phyloP scores from a whole-genome alignment of 2,888 invertebrate genomes.

The Aphidius colemani region DNA sequence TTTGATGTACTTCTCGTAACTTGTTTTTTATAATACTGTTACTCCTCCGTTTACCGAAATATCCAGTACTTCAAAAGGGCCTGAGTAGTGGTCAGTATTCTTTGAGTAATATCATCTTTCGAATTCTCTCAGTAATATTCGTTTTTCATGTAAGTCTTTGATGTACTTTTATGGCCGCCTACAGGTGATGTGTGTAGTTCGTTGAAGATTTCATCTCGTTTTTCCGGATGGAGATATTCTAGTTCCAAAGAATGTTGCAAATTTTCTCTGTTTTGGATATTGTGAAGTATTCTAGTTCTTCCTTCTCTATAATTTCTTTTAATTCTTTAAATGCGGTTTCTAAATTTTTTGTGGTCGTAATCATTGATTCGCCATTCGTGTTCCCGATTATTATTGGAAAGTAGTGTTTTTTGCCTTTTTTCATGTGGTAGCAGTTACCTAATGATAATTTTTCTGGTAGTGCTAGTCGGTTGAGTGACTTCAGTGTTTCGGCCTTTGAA shows the following conservation, averaged over 20 bases:
- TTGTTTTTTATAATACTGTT: no score
- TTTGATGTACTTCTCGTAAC: no score
- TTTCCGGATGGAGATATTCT: not conserved
- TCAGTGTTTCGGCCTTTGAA: not conserved
- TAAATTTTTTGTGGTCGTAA: not conserved
- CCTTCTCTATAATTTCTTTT: not conserved
- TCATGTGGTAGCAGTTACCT: not conserved
- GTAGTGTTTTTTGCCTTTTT: not conserved
- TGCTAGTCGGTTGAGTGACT: conserved; percentile 1
- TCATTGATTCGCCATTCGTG: conserved; percentile 1
- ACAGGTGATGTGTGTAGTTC: conserved; percentile 26
- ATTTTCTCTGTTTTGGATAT: not conserved
- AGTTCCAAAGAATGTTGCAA: conserved; percentile 12
- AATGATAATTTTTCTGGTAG: not conserved
- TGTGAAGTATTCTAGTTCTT: not conserved
- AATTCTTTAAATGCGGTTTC: not conserved
- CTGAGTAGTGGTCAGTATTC: no score
- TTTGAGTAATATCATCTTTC: conserved; percentile 29
- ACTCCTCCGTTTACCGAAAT: no score
- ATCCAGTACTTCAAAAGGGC: no score
- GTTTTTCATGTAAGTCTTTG: conserved; percentile 31
- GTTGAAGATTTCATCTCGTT: conserved; percentile 21
- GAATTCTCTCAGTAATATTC: conserved; percentile 30
- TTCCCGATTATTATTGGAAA: conserved; percentile 3
- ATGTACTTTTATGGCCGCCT: conserved; percentile 28